These are phyloP conservation scores for Lampris incognitus DNA, from an alignment of 2,113 vertebrate genomes.

Conservation along the genomic window DNA sequence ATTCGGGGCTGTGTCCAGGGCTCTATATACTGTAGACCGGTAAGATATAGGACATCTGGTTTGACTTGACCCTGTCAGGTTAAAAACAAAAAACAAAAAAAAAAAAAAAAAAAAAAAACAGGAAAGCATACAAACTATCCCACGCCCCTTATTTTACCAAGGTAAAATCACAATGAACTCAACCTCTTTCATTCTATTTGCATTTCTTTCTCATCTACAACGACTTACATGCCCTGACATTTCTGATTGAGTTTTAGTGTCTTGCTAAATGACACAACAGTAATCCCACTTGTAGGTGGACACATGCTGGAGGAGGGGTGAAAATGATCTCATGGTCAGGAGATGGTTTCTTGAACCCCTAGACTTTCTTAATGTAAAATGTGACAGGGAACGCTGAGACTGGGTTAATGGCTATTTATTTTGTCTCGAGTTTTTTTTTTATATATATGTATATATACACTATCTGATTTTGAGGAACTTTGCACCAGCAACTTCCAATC, in stretches of 20 bases:
- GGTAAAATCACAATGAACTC: neutral
- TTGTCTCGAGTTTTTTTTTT: slow-evolving; percentile 37
- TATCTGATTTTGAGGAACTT: slow-evolving; percentile 47
- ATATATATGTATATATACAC: slow-evolving; percentile 48
- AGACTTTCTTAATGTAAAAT: neutral
- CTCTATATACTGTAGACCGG: slow-evolving; percentile 46
- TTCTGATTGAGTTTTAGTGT: neutral
- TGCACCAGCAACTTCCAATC: slow-evolving; percentile 72
- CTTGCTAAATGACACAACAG: neutral
- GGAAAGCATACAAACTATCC: no score
- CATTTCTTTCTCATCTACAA: no score
- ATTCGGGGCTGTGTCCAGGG: slow-evolving; percentile 47
- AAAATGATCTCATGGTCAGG: neutral
- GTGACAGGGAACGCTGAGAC: neutral
- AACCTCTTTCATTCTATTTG: slow-evolving; percentile 16
- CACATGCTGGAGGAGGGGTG: neutral
- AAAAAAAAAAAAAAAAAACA: slow-evolving; percentile 11
- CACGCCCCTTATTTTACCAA: neutral
- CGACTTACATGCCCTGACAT: no score
- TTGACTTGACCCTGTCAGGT: slow-evolving; percentile 23
- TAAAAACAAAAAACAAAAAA: slow-evolving; percentile 12
- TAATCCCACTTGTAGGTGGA: neutral
- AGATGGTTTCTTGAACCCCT: neutral
- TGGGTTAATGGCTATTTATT: slow-evolving; percentile 28
- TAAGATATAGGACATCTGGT: slow-evolving; percentile 52